Percentiles rank a stretch among this genome's conserved stretches.
Conservation (phyloP, 1,140 invertebrate species). For the Ericerus pela region DNA sequence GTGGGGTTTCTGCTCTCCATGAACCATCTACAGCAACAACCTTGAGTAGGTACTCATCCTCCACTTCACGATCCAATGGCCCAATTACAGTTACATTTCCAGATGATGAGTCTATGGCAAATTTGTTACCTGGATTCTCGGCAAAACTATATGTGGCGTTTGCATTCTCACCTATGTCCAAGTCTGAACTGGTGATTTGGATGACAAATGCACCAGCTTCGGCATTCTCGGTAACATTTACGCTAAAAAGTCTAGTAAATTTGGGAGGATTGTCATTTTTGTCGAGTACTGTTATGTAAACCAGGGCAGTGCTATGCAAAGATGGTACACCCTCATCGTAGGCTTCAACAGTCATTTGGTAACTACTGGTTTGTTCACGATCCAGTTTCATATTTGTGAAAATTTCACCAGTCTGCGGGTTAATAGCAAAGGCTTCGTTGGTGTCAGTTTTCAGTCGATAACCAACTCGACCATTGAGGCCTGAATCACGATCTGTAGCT, state of each 20-base stretch:
- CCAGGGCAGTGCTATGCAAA: constrained; percentile 66
- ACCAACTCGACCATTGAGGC: constrained; percentile 65
- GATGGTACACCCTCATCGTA: constrained; percentile 70
- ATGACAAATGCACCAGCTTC: constrained; percentile 85
- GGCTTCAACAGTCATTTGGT: constrained; percentile 72
- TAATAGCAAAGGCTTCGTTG: constrained; percentile 63
- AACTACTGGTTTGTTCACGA: constrained; percentile 68
- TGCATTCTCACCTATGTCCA: constrained; percentile 71
- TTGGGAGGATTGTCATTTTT: constrained; percentile 91
- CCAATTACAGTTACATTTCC: constrained; percentile 84
- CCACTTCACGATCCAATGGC: constrained; percentile 67
- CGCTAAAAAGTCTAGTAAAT: constrained; percentile 81
- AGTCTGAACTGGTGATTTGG: constrained; percentile 75
- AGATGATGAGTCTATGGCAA: constrained; percentile 68
- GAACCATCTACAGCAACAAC: constrained; percentile 74
- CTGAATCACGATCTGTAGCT: constrained; percentile 75
- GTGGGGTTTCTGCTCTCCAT: constrained; percentile 71
- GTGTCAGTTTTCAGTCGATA: constrained; percentile 63
- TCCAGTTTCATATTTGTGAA: constrained; percentile 69
- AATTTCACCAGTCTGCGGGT: constrained; percentile 65
- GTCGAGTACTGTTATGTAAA: constrained; percentile 68
- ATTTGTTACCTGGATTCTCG: constrained; percentile 75
- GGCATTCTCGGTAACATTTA: constrained; percentile 90
- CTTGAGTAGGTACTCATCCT: constrained; percentile 80
- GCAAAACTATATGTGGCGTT: constrained; percentile 78